These are phyloP conservation scores for Phaenicophaeus curvirostris DNA, from an alignment of 2,797 vertebrate genomes.

Conservation along the genomic window DNA sequence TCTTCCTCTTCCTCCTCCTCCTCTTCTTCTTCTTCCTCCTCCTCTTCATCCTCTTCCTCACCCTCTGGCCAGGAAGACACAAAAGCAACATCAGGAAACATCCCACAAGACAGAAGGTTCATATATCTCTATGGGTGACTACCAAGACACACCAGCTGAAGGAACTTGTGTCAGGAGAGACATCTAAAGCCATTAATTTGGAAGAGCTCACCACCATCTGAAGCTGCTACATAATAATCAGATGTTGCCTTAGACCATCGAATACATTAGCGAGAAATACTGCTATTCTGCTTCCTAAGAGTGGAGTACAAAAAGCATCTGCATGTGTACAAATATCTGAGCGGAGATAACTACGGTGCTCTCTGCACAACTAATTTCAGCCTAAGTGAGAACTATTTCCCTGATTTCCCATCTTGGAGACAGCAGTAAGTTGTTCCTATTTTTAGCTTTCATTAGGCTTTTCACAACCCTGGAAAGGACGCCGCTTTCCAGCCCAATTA, in stretches of 20 bases:
- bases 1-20: slow-evolving; percentile 84
- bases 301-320: neutral
- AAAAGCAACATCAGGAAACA: neutral
- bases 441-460: neutral
- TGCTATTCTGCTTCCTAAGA: neutral
- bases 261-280: neutral
- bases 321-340: neutral
- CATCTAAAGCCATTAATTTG: neutral
- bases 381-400: neutral
- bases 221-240: neutral
- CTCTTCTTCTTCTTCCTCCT: slow-evolving; percentile 85
- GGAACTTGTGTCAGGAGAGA: fast-evolving
- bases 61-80: slow-evolving; percentile 68
- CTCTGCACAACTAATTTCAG: neutral
- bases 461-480: neutral
- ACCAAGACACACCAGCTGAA: neutral
- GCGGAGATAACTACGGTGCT: neutral
- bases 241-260: neutral
- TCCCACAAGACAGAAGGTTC: neutral
- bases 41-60: slow-evolving; percentile 84
- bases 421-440: neutral
- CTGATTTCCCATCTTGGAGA: neutral
- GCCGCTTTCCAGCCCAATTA: neutral
- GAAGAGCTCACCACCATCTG: neutral
- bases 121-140: neutral